Conservation (phyloP, 2,888 invertebrate species). For the Sylvicola cinctus region DNA sequence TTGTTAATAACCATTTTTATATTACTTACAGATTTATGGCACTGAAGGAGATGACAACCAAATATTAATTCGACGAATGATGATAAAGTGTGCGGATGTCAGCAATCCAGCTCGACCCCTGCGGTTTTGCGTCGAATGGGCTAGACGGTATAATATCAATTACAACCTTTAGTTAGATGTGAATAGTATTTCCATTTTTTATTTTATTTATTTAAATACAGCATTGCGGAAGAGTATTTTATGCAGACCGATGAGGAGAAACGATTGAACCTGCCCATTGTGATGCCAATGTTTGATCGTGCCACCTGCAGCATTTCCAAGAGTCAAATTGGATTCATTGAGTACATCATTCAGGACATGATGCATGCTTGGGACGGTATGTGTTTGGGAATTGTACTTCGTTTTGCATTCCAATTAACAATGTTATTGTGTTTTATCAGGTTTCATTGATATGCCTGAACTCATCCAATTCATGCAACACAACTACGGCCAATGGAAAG, state of each 20-base stretch:
- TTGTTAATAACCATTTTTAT: neutral
- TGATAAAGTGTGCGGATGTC: slow-evolving; percentile 97
- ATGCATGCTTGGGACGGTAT: slow-evolving; percentile 92
- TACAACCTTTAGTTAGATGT: neutral
- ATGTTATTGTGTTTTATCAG: slow-evolving; percentile 27
- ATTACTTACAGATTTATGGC: slow-evolving; percentile 15
- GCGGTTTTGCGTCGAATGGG: slow-evolving; percentile 76
- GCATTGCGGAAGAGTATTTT: slow-evolving; percentile 96
- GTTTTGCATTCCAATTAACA: slow-evolving; percentile 1
- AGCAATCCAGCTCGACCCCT: slow-evolving; percentile 88
- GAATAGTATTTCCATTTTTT: neutral
- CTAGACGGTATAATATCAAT: slow-evolving; percentile 36
- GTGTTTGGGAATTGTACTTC: slow-evolving; percentile 12
- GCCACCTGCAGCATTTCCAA: slow-evolving; percentile 89
- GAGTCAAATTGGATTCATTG: slow-evolving; percentile 93
- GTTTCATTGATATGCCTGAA: slow-evolving; percentile 85
- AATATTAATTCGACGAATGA: slow-evolving; percentile 76
- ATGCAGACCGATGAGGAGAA: slow-evolving; percentile 96
- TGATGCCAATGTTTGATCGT: slow-evolving; percentile 97
- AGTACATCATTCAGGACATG: slow-evolving; percentile 95
- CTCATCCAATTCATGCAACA: slow-evolving; percentile 60
- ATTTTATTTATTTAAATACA: slow-evolving; percentile 10
- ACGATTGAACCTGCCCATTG: slow-evolving; percentile 67
- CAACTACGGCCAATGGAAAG: slow-evolving; percentile 85
- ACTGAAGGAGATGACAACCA: slow-evolving; percentile 45